These are phyloP conservation scores for Tiphia femorata DNA, from an alignment of 2,888 invertebrate genomes.

Conservation along the genomic window DNA sequence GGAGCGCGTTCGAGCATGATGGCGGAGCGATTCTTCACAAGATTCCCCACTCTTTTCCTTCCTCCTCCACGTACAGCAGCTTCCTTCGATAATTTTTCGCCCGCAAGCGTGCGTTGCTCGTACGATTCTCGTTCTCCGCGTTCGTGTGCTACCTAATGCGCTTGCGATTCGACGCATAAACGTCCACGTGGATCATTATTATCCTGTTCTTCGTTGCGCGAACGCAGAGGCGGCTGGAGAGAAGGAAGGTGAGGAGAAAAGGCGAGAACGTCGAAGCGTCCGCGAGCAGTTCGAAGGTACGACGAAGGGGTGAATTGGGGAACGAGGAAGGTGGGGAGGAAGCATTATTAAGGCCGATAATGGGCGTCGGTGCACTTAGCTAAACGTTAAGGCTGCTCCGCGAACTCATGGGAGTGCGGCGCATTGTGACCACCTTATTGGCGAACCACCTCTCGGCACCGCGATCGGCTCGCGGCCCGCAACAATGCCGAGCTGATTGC, in stretches of 20 bases:
- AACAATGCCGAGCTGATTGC: conserved; percentile 20
- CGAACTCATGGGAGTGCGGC: conserved; percentile 22
- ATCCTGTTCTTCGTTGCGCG: too few relatives aligned
- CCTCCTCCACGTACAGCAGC: not conserved
- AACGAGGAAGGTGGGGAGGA: conserved; percentile 21
- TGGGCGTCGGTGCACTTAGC: conserved; percentile 46
- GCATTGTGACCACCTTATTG: conserved; percentile 17
- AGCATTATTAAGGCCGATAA: conserved; percentile 54
- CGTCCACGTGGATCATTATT: too few relatives aligned
- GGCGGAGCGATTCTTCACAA: conserved; percentile 47
- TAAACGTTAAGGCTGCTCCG: conserved; percentile 48
- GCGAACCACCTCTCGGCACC: too few relatives aligned
- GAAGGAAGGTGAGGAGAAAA: not conserved
- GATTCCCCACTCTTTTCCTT: not conserved
- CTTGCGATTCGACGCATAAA: too few relatives aligned
- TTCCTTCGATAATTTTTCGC: too few relatives aligned
- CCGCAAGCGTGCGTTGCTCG: too few relatives aligned
- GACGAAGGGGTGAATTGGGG: conserved; percentile 6
- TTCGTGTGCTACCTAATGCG: too few relatives aligned
- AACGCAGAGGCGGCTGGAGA: not conserved
- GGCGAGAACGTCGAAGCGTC: conserved; percentile 9
- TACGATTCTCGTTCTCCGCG: too few relatives aligned
- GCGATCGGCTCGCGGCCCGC: not conserved
- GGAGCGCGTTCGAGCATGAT: conserved; percentile 60
- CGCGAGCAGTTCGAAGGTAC: conserved; percentile 17